These are phyloP conservation scores for Monarcha castaneiventris DNA, from an alignment of 2,113 vertebrate genomes.

Conservation along the genomic window DNA sequence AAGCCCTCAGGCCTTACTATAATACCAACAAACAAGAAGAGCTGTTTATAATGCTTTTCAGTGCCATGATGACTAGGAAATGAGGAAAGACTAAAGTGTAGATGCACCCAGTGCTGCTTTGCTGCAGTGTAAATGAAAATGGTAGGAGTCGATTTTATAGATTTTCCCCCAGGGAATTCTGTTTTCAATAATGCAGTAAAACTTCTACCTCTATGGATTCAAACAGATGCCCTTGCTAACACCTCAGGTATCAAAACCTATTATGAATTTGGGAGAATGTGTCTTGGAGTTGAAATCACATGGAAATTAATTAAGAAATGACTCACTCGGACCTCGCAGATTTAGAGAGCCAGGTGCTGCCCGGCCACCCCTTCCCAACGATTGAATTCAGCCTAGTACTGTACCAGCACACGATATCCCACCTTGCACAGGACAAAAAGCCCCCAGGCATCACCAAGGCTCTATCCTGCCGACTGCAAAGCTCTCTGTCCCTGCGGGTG, in stretches of 20 bases:
- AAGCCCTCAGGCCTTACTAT: background rate
- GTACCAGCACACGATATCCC: background rate
- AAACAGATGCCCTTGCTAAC: background rate
- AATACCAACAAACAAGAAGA: background rate
- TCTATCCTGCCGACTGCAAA: background rate
- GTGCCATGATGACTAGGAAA: background rate
- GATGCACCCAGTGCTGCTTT: background rate
- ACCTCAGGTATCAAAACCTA: background rate
- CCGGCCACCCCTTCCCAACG: background rate
- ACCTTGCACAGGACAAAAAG: background rate
- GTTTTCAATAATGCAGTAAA: slow-evolving; percentile 12
- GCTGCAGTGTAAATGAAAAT: slow-evolving; percentile 2
- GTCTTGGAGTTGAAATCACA: background rate
- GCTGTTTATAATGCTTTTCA: background rate
- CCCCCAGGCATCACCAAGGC: background rate
- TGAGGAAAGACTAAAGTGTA: background rate
- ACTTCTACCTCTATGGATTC: background rate
- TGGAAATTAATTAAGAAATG: background rate
- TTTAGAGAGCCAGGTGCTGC: background rate
- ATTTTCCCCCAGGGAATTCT: background rate
- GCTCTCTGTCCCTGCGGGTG: background rate
- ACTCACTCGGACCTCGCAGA: background rate
- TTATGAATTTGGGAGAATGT: background rate
- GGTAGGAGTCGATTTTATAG: background rate
- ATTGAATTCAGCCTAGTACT: background rate